Base-by-base conservation (phyloP, 2,888 invertebrate species). In the Eurytoma californica region DNA sequence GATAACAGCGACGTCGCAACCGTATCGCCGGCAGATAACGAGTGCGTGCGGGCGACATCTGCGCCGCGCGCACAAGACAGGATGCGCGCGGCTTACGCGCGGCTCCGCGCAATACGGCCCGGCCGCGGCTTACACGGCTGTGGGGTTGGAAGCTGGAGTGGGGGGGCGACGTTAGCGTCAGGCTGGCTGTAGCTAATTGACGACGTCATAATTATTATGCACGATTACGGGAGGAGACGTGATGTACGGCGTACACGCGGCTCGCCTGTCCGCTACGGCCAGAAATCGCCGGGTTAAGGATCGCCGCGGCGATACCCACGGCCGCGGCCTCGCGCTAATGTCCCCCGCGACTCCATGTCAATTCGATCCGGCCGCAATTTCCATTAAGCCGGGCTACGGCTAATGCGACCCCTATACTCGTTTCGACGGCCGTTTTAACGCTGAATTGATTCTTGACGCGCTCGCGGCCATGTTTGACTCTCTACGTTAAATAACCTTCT, bases 181-280 rank as follows among this genome's bases (percentile, higher is more conserved):
- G 80, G 65, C 84, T 20, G 60, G 51, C 84, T 85, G 80, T 75
- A 80, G 85, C 84, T 88, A 88, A 88, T 88, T 87, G 87, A 88
- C 87, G 88, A 87, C 86, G 86, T 86, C 87, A 85, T 88, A 88
- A 88, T 88, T 88, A 88, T 88, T 87, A 87, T 86, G 86, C 88
- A 87, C 88, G 88, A 87, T 88, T 87, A 87, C 86, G 85, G 80
- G 53, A 24, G 16, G 68, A 20, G 47, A 39, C 39, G 39, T 39
- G 39, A 39, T 39, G 39, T 39, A 39, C 39, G 39, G 4, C 3
- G 60, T 39, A 24, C 5, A 12, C 3, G 47, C 20, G 16, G 24
- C 12, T 3, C 53, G 16, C 47, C 67, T 28, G 53, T 30, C 16
- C 51, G 76, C 57, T 30, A n/a, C 13, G n/a, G 57, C 9, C 63